Base-by-base conservation (phyloP, 2,888 invertebrate species). In the Apodemia zela region DNA sequence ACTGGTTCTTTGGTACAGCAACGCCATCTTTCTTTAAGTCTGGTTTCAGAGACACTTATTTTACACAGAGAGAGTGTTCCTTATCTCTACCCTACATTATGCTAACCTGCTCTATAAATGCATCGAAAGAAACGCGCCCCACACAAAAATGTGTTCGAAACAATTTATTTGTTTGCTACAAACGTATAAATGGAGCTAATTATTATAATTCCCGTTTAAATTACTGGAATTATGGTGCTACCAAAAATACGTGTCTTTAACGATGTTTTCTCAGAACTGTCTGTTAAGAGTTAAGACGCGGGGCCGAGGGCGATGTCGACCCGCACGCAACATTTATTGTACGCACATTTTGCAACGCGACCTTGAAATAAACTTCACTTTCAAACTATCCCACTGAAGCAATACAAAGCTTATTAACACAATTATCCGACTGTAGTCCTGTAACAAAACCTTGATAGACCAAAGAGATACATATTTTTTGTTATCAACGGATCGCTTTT, bases 201-300 rank as follows among this genome's bases (percentile, higher is more conserved):
- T 90, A 91, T 91, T 84, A 90, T 90, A 89, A 91, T 91, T 90
- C 89, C 85, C 80, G 79, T 83, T 80, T 76, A 87, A 89, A 91
- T 91, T 86, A 91, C 89, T 85, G 85, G 89, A 85, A 91, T 91
- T 91, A 91, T 84, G 83, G 81, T 87, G 91, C 91, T 91, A 91
- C 91, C 91, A 90, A 91, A 91, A 85, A 89, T 90, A 90, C 88
- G 86, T 88, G 87, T 88, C 84, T 88, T 89, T 89, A 91, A 91
- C 90, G 89, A 91, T 78, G 87, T 87, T 84, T 91, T 90, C 91
- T 85, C 76, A 85, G 91, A 91, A 90, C 75, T 81, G 82, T 81
- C 82, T 76, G 81, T 68, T 71, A 75, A 75, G 82, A 82, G 45
- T 47, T 47, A 47, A 47, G 45, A 47, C 45, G 45, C 80, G 78